Evolutionary conservation across 2,113 vertebrate genomes (phyloP), one percentile per base, ranked within the genome.

Genomic region (Procapra przewalskii): DNA sequence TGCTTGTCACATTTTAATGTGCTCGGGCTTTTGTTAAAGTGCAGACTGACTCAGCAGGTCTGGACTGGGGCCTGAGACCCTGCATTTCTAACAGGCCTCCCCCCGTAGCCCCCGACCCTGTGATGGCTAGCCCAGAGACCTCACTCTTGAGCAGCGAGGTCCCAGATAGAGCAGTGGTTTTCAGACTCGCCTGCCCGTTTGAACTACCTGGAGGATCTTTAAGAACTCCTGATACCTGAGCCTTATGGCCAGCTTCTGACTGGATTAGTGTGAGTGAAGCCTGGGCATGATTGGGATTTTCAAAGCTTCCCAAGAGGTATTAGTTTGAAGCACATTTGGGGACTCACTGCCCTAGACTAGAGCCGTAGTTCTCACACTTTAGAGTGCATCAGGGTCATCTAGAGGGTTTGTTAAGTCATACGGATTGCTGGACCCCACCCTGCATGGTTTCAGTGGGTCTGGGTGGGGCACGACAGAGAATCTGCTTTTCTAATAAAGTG

Each of bases 61-160:
- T 80, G 64, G 91, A 29, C 25, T 25, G 19, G 29, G 54, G n/a
- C 52, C 75, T 27, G 54, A 45, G 88, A 48, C 5, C 81, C 54
- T 77, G 25, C 48, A 31, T 94, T 91, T 89, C 83, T 64, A n/a
- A 54, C 7, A n/a, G 52, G 57, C 52, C 15, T 13, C 36, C 21
- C 2, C 36, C 11, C 1, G 0, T 21, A 23, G 19, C 2, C 12
- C 71, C 6, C 21, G 0, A 14, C 23, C 81, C 29, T 40, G 17
- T 4, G 40, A 16, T 17, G 0, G 11, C 12, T 16, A 48, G 17
- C 83, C 16, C 2, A 1, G 57, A 12, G 45, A n/a, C 13, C 60
- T 15, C 25, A 3, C 23, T 77, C 9, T 6, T 15, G 52, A 7
- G 21, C 7, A 43, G 36, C 6, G 7, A 80, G 82, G 9, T 36